A percentile compares a stretch with the other conserved stretches of the same genome.
These are phyloP conservation scores for Ceuthmochares aereus DNA, from an alignment of 2,113 vertebrate species.

Conservation along the genomic window DNA sequence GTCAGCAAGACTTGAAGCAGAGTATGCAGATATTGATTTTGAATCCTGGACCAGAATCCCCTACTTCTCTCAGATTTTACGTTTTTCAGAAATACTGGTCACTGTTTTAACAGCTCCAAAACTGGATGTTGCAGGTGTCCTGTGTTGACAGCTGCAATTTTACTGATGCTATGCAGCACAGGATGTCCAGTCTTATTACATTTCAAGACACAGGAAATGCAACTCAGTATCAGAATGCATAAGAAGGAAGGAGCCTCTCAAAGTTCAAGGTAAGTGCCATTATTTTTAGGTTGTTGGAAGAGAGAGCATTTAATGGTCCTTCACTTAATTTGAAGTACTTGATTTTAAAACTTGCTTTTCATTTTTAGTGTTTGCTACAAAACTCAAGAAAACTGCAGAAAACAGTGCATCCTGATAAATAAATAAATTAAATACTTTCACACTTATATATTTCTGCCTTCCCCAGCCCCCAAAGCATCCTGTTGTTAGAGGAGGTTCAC, in stretches of 20 bases:
- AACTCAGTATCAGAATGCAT: neutral
- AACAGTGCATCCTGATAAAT: neutral
- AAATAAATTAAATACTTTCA: neutral
- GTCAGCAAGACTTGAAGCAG: neutral
- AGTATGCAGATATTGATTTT: neutral
- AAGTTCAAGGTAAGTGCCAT: constrained; percentile 6
- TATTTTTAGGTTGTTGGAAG: neutral
- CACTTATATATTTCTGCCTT: neutral
- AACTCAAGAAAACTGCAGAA: neutral
- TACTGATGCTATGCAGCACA: neutral
- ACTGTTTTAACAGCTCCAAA: neutral
- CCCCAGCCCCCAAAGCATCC: neutral
- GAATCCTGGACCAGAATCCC: neutral
- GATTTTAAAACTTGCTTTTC: neutral
- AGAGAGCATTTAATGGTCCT: neutral
- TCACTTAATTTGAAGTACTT: neutral
- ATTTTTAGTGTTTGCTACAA: neutral
- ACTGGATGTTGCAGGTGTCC: neutral
- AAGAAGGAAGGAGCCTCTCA: neutral
- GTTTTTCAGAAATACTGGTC: neutral
- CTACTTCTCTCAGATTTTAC: neutral
- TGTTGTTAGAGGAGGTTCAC: neutral
- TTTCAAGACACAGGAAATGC: constrained; percentile 38
- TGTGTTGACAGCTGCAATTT: neutral
- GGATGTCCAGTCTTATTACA: neutral